Conservation (phyloP, 2,113 vertebrate species). For the Romanogobio albipinnatus region DNA sequence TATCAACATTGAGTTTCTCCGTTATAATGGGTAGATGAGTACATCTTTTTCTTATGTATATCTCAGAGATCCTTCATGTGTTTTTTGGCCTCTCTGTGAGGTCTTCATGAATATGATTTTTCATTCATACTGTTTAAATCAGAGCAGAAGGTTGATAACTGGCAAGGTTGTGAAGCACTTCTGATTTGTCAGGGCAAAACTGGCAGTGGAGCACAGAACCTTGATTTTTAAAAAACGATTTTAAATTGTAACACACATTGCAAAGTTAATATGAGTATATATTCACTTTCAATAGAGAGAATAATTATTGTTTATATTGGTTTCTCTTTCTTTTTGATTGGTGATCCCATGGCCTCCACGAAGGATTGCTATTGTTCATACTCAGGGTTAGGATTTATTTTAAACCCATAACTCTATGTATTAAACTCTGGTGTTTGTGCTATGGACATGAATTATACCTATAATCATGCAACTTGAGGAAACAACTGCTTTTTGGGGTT, state of each 20-base stretch:
- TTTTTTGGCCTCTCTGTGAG: not conserved
- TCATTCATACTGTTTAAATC: not conserved
- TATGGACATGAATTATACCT: not conserved
- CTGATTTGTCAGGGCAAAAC: not conserved
- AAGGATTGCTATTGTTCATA: not conserved
- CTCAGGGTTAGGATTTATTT: not conserved
- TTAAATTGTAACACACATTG: not conserved
- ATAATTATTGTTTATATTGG: not conserved
- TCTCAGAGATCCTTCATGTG: not conserved
- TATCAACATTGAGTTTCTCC: not conserved
- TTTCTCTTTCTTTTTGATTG: not conserved
- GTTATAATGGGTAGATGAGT: not conserved
- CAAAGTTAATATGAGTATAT: not conserved
- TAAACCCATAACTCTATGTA: conserved; percentile 4
- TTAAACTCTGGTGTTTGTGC: not conserved
- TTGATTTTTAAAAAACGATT: not conserved
- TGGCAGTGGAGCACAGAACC: not conserved
- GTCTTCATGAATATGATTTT: not conserved
- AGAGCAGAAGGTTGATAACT: not conserved
- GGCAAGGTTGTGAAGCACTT: not conserved
- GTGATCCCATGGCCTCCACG: not conserved
- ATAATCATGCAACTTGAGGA: not conserved
- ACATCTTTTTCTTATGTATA: not conserved
- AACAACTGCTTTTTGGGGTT: not conserved
- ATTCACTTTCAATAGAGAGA: not conserved